A percentile compares a stretch with the other conserved stretches of the same genome.
Evolutionary conservation across 2,797 vertebrate genomes (phyloP).

Genomic region (Pygocentrus nattereri): DNA sequence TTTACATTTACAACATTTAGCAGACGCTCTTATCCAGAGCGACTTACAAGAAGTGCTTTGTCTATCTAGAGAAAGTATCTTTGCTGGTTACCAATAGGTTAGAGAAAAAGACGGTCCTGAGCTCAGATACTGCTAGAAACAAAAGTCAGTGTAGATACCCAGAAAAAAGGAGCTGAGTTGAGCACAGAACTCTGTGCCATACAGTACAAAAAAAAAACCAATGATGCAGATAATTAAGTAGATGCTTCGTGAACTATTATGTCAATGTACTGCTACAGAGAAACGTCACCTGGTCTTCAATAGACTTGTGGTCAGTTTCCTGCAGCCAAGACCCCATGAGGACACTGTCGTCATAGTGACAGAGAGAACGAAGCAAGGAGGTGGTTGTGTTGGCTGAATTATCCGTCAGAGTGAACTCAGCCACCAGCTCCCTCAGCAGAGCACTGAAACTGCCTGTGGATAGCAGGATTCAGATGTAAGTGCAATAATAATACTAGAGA

Average conservation of each 20-base stretch:
- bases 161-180: too few relatives aligned
- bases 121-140: too few relatives aligned
- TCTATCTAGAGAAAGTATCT: too few relatives aligned
- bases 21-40: too few relatives aligned
- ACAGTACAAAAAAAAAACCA: too few relatives aligned
- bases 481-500: not conserved
- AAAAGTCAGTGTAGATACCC: too few relatives aligned
- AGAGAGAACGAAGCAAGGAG: conserved; percentile 94
- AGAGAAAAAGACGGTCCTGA: too few relatives aligned
- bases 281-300: conserved; percentile 92
- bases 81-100: too few relatives aligned
- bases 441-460: conserved; percentile 92
- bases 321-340: conserved; percentile 99
- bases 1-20: too few relatives aligned
- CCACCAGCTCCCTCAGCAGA: conserved; percentile 94
- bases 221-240: too few relatives aligned
- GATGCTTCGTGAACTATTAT: not conserved
- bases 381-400: conserved; percentile 99
- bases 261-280: not conserved
- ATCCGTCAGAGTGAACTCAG: conserved; percentile 98
- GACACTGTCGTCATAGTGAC: conserved; percentile 98
- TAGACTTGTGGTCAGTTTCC: conserved; percentile 98
- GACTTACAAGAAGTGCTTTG: too few relatives aligned
- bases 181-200: too few relatives aligned
- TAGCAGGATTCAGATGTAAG: not conserved